Evolutionary conservation across 2,797 vertebrate genomes (phyloP).

Genomic region (Pagetopsis macropterus): DNA sequence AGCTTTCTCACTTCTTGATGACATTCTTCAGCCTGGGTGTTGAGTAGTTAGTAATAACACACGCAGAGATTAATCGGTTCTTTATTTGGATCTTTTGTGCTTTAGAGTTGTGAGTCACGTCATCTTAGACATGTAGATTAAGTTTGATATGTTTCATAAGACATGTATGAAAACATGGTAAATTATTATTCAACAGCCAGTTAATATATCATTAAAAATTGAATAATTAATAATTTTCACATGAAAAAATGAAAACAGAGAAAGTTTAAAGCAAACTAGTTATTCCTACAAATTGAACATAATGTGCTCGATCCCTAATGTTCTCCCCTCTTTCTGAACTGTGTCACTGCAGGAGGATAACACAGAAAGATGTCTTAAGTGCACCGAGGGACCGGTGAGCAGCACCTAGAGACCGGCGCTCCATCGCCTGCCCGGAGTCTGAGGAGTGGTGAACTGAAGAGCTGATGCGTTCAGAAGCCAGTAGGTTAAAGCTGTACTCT

Average conservation of each 20-base stretch:
- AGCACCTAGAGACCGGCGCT: constrained; percentile 61
- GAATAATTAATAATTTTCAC: not conserved
- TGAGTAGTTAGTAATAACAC: constrained; percentile 55
- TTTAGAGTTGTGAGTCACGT: constrained; percentile 15
- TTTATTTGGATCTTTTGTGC: constrained; percentile 27
- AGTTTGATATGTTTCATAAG: not conserved
- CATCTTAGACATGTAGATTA: constrained; percentile 12
- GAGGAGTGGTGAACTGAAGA: constrained; percentile 59
- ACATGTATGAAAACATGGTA: not conserved
- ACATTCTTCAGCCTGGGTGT: constrained; percentile 53
- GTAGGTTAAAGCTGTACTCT: constrained; percentile 63
- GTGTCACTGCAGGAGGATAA: constrained; percentile 46
- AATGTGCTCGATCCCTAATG: constrained; percentile 20
- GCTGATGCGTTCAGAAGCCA: constrained; percentile 63
- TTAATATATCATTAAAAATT: not conserved
- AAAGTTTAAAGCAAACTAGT: constrained; percentile 27
- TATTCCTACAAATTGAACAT: constrained; percentile 33
- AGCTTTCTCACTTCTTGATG: constrained; percentile 63
- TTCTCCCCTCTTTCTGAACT: constrained; percentile 12
- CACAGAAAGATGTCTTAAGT: constrained; percentile 39
- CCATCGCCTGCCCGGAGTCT: too few species aligned
- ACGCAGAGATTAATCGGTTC: constrained; percentile 40
- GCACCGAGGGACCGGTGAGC: constrained; percentile 44
- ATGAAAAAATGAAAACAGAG: not conserved
- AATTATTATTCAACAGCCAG: not conserved